Evolutionary conservation across 1,140 invertebrate genomes (phyloP).

Genomic region (Brevipalpus yothersi): DNA sequence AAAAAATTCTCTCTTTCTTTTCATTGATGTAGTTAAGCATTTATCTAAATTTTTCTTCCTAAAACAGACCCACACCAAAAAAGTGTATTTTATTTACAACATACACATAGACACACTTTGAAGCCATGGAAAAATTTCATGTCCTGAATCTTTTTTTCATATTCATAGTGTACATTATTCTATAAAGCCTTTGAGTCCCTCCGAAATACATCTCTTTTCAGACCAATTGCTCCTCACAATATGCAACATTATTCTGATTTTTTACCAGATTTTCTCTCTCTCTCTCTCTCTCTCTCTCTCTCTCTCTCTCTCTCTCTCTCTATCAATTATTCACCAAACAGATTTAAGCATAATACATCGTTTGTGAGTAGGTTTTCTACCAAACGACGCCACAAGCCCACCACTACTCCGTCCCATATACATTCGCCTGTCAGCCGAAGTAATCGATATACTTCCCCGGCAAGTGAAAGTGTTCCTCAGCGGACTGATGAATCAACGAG

Average conservation of each 20-base stretch:
- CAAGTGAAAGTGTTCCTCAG: not conserved
- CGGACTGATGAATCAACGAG: constrained; percentile 5
- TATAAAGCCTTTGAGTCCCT: too few species aligned
- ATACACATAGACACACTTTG: not conserved
- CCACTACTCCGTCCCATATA: constrained; percentile 34
- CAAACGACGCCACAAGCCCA: constrained; percentile 45
- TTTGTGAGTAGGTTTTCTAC: constrained; percentile 64
- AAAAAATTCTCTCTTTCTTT: too few species aligned
- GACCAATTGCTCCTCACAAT: too few species aligned
- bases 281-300: not conserved
- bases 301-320: not conserved
- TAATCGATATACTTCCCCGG: constrained; percentile 6
- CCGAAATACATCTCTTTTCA: too few species aligned
- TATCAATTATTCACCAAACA: constrained; percentile 15
- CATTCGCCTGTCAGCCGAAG: constrained; percentile 12
- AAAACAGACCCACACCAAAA: too few species aligned
- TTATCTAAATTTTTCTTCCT: too few species aligned
- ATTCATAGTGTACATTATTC: too few species aligned
- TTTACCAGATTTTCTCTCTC: not conserved
- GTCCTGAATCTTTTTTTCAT: not conserved
- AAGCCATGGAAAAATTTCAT: not conserved
- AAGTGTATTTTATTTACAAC: too few species aligned
- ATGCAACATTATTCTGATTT: not conserved
- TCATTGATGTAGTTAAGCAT: too few species aligned
- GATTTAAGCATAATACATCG: constrained; percentile 70